Evolutionary conservation across 2,888 invertebrate genomes (phyloP), one percentile per base, ranked within the genome.

Genomic region (Sicus ferrugineus): DNA sequence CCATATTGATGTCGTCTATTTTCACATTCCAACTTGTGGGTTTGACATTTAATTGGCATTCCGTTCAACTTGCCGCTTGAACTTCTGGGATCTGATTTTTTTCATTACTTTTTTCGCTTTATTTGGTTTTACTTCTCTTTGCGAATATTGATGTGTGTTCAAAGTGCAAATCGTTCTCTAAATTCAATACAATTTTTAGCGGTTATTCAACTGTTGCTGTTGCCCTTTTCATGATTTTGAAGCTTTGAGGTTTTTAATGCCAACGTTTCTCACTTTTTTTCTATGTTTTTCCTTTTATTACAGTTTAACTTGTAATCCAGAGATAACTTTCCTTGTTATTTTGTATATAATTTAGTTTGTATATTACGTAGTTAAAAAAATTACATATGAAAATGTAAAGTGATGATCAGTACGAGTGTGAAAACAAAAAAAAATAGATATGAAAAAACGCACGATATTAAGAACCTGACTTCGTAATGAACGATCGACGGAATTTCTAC

Each of bases 51-150:
- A 52, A 54, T 68, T 68, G 68, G 68, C 68, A 68, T 52, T 28
- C 62, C 23, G 54, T 34, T 68, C 68, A 68, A 68, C 68, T 68
- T 68, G 68, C 46, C 68, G 61, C 68, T 68, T 68, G 68, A 62
- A 68, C 68, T 68, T 61, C 61, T 68, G 42, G 16, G 42, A 42
- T 42, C 16, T 42, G 42, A n/a, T n/a, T 42, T 42, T 42, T 42
- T 4, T 14, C n/a, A n/a, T 42, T 42, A n/a, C 16, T 4, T 14
- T n/a, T 42, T 9, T 42, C 11, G 42, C 14, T 34, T 34, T n/a
- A 46, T 46, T 46, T 6, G 46, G 19, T 46, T 46, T 3, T 19
- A 46, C 9, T n/a, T 46, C 3, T 3, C 14, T 14, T 38, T 7
- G 38, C 14, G 38, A 38, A 38, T 38, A 38, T 38, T 9, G 7